Evolutionary conservation across 53 echinoderm and acorn worm species (phyloP).

Genomic region (Apostichopus leukothele): DNA sequence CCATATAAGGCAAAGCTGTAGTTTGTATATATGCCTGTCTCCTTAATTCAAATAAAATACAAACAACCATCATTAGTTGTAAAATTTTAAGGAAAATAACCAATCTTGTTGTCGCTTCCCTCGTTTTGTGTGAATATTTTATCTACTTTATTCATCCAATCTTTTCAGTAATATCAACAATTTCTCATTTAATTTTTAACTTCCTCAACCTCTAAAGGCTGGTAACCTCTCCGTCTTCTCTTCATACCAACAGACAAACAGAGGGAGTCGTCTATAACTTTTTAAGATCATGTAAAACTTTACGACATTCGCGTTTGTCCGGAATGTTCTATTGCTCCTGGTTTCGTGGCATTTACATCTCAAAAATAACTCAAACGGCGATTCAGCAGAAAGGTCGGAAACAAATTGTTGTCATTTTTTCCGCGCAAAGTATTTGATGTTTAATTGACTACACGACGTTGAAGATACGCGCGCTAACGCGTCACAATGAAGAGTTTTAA

Average conservation of each 20-base stretch:
- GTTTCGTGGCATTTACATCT: neutral
- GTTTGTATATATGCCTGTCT: too few relatives aligned
- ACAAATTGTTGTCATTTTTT: neutral
- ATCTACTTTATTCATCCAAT: too few relatives aligned
- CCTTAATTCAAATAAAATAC: too few relatives aligned
- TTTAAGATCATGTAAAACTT: neutral
- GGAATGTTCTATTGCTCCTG: neutral
- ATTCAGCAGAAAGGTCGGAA: neutral
- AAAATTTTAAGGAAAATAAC: too few relatives aligned
- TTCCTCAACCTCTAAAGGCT: too few relatives aligned
- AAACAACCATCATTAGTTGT: too few relatives aligned
- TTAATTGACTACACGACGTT: neutral
- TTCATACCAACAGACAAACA: neutral
- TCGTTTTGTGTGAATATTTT: too few relatives aligned
- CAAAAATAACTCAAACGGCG: neutral
- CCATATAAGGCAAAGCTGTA: too few relatives aligned
- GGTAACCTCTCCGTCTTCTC: too few relatives aligned
- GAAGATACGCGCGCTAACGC: neutral
- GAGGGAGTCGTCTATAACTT: neutral
- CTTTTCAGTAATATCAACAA: too few relatives aligned
- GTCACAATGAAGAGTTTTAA: neutral
- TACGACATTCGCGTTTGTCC: neutral
- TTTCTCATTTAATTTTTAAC: too few relatives aligned
- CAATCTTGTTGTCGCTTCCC: too few relatives aligned
- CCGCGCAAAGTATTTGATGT: neutral